These are phyloP conservation scores for Rhingia rostrata DNA, from an alignment of 2,888 invertebrate genomes.

Conservation along the genomic window DNA sequence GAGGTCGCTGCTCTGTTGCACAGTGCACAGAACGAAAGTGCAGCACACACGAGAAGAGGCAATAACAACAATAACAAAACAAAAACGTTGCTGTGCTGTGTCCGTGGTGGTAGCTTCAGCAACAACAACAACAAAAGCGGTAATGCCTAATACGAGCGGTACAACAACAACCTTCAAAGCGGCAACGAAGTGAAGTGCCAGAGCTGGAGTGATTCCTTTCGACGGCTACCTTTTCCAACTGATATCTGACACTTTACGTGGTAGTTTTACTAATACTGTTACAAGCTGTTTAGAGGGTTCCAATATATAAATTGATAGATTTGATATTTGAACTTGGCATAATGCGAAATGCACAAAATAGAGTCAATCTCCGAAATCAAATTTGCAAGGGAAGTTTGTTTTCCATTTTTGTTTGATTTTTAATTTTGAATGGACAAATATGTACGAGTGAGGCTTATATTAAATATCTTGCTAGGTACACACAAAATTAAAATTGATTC, in stretches of 20 bases:
- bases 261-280: slow-evolving; percentile 29
- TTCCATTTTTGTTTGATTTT: not conserved
- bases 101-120: slow-evolving; percentile 35
- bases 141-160: slow-evolving; percentile 69
- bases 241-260: slow-evolving; percentile 51
- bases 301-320: too few relatives aligned
- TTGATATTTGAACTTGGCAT: too few relatives aligned
- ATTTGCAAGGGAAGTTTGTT: not conserved
- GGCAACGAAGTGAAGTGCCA: slow-evolving; percentile 72
- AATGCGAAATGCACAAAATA: too few relatives aligned
- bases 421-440: too few relatives aligned
- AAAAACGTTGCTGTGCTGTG: slow-evolving; percentile 10
- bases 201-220: slow-evolving; percentile 70
- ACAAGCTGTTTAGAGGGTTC: too few relatives aligned
- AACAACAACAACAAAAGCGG: slow-evolving; percentile 38
- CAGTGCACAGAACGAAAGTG: slow-evolving; percentile 40
- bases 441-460: too few relatives aligned
- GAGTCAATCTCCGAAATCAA: not conserved
- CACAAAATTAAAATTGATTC: too few relatives aligned
- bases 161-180: slow-evolving; percentile 72
- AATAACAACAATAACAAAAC: slow-evolving; percentile 33
- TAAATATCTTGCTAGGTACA: too few relatives aligned
- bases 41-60: slow-evolving; percentile 32
- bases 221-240: slow-evolving; percentile 71
- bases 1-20: slow-evolving; percentile 52